These are phyloP conservation scores for Epizoanthus rinbou DNA, from an alignment of 92 coral and sea anemone species.

Conservation along the genomic window DNA sequence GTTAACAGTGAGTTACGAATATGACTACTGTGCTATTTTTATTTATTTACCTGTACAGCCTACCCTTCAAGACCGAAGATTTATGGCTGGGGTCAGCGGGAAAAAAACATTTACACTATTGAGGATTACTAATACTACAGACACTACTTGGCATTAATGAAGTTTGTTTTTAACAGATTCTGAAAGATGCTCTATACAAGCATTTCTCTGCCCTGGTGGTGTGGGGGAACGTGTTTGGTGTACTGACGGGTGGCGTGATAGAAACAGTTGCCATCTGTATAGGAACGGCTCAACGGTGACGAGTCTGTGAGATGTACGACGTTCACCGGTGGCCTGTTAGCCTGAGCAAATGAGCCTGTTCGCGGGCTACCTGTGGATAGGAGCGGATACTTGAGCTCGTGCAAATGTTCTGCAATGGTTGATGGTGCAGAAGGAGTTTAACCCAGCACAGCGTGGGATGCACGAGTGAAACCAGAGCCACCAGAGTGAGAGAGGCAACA, in stretches of 20 bases:
- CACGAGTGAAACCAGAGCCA: too few relatives aligned
- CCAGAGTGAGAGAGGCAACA: too few relatives aligned
- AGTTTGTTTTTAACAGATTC: slow-evolving; percentile 53
- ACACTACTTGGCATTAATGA: background rate
- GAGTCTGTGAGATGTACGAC: background rate
- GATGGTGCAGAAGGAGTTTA: too few relatives aligned
- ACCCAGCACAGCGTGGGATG: too few relatives aligned
- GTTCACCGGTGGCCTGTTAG: background rate
- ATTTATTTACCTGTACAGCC: too few relatives aligned
- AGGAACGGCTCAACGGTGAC: slow-evolving; percentile 50
- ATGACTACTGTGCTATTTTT: too few relatives aligned
- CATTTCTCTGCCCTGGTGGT: slow-evolving; percentile 73
- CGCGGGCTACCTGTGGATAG: too few relatives aligned
- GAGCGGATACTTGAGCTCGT: background rate
- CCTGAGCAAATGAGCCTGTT: too few relatives aligned
- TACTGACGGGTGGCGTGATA: slow-evolving; percentile 66
- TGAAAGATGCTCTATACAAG: slow-evolving; percentile 63
- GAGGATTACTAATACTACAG: background rate
- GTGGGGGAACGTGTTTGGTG: slow-evolving; percentile 86
- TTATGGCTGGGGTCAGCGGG: too few relatives aligned
- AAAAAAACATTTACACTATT: too few relatives aligned
- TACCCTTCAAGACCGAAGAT: too few relatives aligned
- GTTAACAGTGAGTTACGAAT: too few relatives aligned
- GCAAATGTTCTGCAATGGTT: background rate
- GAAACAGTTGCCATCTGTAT: slow-evolving; percentile 66